Base-by-base conservation (phyloP, 2,888 invertebrate genomes). In the Conchocele bisecta region DNA sequence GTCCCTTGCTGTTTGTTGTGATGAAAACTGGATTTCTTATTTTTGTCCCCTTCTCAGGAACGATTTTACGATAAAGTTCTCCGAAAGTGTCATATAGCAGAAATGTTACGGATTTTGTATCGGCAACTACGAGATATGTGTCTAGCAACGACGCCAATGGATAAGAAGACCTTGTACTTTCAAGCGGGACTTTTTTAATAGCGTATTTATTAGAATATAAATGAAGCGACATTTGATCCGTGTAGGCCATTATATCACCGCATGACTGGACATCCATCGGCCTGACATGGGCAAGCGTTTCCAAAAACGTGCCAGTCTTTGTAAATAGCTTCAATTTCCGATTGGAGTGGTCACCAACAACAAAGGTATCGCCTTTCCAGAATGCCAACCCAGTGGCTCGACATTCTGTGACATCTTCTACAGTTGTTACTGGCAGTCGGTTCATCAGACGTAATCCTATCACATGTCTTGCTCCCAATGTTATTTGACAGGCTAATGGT, bases 281-380 rank as follows among this genome's bases (percentile, higher is more conserved):
- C 17, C 66, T 76, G 15, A 64, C 53, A 28, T 67, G 75, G 1
- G 69, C 57, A 0, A 79, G 33, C 4, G 72, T 74, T 17, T 81
- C 76, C 15, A 70, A 57, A 29, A 57, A 79, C 26, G 66, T 58
- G 3, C 81, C 76, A n/a, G 59, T 37, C 24, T 64, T 24, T 17
- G 70, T 70, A 51, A 73, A 77, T 22, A 75, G 70, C 44, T 81
- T 81, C 9, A 79, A 65, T 46, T 81, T 81, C 39, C 76, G 41
- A 44, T 81, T 81, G 33, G 66, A 73, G 15, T 69, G 67, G 44
- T 81, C 81, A 13, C 77, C 70, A 6, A 81, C 71, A 24, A 75
- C 70, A 26, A 81, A 50, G 37, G 68, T 67, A 13, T 73, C 75
- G 1, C 63, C 68, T 24, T 41, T 65, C 17, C 72, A 37, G 24